These are phyloP conservation scores for Mycalesis mineus DNA, from an alignment of 2,888 invertebrate genomes.

Conservation along the genomic window DNA sequence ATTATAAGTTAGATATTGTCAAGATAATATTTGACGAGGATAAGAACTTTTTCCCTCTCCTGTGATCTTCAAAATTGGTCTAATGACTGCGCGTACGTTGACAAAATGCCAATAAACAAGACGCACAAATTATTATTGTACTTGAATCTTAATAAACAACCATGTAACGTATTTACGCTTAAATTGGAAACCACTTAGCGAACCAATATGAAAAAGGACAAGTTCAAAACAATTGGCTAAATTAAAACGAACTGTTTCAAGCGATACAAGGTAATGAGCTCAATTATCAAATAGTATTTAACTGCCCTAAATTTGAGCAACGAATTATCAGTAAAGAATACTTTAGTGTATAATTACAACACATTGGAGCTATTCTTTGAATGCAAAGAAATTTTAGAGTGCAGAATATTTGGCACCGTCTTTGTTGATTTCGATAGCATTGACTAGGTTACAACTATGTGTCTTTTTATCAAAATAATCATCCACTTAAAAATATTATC, in stretches of 20 bases:
- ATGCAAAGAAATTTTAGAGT: slow-evolving; percentile 46
- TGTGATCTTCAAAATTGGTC: too few species aligned
- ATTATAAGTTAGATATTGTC: too few species aligned
- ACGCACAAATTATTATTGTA: too few species aligned
- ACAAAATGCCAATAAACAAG: too few species aligned
- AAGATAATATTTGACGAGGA: too few species aligned
- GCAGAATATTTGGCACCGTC: slow-evolving; percentile 63
- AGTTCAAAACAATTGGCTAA: slow-evolving; percentile 1
- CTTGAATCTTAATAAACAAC: background rate
- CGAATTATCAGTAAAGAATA: slow-evolving; percentile 6
- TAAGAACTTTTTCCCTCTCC: too few species aligned
- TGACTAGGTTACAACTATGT: slow-evolving; percentile 53
- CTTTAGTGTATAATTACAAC: slow-evolving; percentile 15
- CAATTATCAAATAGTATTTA: slow-evolving; percentile 24
- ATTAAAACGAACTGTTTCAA: background rate
- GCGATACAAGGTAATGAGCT: slow-evolving; percentile 1
- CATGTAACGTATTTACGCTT: background rate
- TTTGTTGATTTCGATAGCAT: slow-evolving; percentile 43
- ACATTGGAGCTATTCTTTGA: slow-evolving; percentile 44
- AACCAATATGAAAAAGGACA: background rate
- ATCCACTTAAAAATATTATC: slow-evolving; percentile 38
- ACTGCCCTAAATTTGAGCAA: slow-evolving; percentile 40
- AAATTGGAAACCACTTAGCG: background rate
- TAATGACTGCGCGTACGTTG: too few species aligned
- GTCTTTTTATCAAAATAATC: slow-evolving; percentile 27